Evolutionary conservation across 2,113 vertebrate species (phyloP), one percentile per base, ranked within the genome.

Genomic region (Pelodiscus sinensis): DNA sequence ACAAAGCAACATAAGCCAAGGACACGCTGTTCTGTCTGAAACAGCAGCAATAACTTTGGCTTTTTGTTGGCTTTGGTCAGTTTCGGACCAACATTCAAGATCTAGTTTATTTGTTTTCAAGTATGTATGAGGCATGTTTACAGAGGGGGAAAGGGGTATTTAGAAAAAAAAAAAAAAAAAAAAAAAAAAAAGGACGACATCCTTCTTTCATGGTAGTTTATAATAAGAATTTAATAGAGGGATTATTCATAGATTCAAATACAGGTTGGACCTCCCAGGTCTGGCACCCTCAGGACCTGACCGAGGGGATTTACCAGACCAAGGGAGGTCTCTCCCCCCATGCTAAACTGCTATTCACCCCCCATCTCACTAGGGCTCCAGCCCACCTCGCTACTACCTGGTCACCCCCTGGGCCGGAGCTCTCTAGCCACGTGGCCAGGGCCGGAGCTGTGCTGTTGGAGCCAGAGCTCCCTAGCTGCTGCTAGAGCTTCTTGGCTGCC

Each of bases 181-280:
- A 44, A 44, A 44, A 44, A 44, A 44, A 44, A 44, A 35, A 44
- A 22, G 51, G n/a, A 12, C 44, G 85, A 60, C 56, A 14, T 14
- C 75, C 25, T 18, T 73, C 91, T 84, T 51, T 87, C 82, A 71
- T 6, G 35, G 51, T 78, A 93, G 90, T 84, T 5, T 21, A 35
- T 35, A 35, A 71, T 71, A 68, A n/a, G 56, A 56, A 65, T 82
- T 90, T 4, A 87, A n/a, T 68, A 71, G 65, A 55, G 73, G 19
- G 92, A 82, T 80, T 54, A 84, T 51, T 73, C 57, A 56, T 50
- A 90, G 83, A 84, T 93, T 51, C 68, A 77, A 89, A 81, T 75
- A 82, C 38, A 44, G 44, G 44, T 44, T 44, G 44, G 44, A 44
- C 44, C 44, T 44, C 44, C 44, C 44, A 44, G 44, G 44, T 44